Evolutionary conservation across 2,888 invertebrate genomes (phyloP), one percentile per base, ranked within the genome.

Genomic region (Lithophane ornitopus): DNA sequence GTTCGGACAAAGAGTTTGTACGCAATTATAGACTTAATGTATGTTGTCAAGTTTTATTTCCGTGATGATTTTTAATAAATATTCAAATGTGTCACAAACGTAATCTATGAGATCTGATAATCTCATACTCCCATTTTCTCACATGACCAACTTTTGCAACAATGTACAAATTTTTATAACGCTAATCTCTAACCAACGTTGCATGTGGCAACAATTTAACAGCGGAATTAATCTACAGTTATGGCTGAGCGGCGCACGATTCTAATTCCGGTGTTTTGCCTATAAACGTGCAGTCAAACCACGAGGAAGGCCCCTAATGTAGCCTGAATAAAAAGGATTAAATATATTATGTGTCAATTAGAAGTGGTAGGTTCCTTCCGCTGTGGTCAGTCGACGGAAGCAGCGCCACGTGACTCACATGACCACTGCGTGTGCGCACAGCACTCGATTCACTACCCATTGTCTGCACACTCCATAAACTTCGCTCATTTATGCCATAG

Each of bases 331-430:
- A 74, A 85, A 85, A 63, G 79, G 81, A 88, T 84, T 87, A 78
- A 78, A 82, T 75, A 84, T 80, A 87, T 82, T 74, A 84, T 69
- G 79, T 80, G 84, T 82, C 88, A 85, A 88, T 88, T 89, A 88
- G 86, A 82, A 73, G 84, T 76, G 82, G 89, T 88, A 84, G 88
- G 90, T 92, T 93, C 93, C 94, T 94, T 95, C 95, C 94, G 94
- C 82, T 91, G 94, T 84, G 90, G 89, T 88, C 70, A 78, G 86
- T 89, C 89, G 87, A 80, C 93, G 94, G 94, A 95, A 94, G 90
- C 81, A 83, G 89, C 73, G 86, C 92, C 93, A 93, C 93, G 94
- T 95, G 94, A 94, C 92, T 92, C 93, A 93, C 91, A 92, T 92
- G 91, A 80, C 82, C 84, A 85, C 82, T 86, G 89, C 90, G 89